Evolutionary conservation across 2,113 vertebrate species (phyloP).

Genomic region (Eudyptes chrysolophus): DNA sequence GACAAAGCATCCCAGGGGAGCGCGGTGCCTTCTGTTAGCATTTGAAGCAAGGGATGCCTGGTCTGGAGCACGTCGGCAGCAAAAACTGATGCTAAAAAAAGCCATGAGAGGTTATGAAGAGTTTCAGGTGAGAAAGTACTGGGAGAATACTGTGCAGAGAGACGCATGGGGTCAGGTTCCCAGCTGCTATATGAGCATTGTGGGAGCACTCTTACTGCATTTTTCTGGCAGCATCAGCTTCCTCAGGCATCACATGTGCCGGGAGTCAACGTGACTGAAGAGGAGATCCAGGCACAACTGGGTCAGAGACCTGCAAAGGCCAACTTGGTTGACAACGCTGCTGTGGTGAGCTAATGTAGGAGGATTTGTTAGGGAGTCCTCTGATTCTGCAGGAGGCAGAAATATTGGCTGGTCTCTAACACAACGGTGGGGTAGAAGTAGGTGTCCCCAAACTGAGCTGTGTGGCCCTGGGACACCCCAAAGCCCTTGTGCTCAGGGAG

Average conservation of each 20-base stretch:
- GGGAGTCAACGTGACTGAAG: background rate
- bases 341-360: background rate
- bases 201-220: background rate
- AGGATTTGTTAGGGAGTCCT: background rate
- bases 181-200: background rate
- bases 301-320: background rate
- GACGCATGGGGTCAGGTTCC: background rate
- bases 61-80: background rate
- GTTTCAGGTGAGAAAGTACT: background rate
- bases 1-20: background rate
- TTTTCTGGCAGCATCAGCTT: background rate
- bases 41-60: background rate
- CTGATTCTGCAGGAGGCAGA: background rate
- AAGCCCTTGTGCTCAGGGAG: background rate
- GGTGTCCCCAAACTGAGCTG: background rate
- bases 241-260: background rate
- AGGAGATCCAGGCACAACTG: background rate
- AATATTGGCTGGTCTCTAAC: background rate
- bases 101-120: background rate
- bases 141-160: background rate
- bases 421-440: background rate
- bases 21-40: background rate
- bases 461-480: background rate
- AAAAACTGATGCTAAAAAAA: constrained; percentile 22
- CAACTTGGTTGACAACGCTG: background rate